These are phyloP conservation scores for Trisateles emortualis DNA, from an alignment of 2,888 invertebrate species.

Conservation along the genomic window DNA sequence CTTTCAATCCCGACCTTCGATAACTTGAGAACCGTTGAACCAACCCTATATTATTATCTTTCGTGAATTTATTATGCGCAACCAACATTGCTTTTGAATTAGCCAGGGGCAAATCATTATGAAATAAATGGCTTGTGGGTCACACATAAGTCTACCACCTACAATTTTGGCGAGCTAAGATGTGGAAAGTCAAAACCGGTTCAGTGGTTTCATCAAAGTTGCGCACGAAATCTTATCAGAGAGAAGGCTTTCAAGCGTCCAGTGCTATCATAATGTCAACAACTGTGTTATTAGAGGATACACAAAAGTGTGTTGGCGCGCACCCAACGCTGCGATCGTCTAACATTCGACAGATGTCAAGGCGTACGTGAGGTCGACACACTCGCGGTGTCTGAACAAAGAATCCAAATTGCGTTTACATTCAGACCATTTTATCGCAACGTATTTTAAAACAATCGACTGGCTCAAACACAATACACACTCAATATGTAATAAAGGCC, in stretches of 20 bases:
- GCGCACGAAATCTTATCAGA: not conserved
- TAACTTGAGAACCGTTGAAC: conserved; percentile 55
- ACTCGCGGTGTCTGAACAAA: conserved; percentile 56
- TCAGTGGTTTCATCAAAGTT: no score
- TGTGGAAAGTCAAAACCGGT: no score
- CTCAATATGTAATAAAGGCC: conserved; percentile 7
- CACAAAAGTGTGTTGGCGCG: conserved; percentile 27
- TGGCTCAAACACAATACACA: conserved; percentile 7
- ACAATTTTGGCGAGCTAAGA: no score
- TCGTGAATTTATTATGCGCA: conserved; percentile 35
- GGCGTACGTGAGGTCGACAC: conserved; percentile 57
- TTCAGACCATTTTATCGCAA: conserved; percentile 32
- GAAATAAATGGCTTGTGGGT: not conserved
- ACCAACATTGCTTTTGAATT: conserved; percentile 15
- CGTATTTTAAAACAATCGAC: conserved; percentile 36
- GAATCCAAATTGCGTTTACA: conserved; percentile 41
- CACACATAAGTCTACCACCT: no score
- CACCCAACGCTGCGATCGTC: conserved; percentile 29
- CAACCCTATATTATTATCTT: conserved; percentile 26
- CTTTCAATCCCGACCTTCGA: conserved; percentile 62
- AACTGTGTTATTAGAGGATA: conserved; percentile 8
- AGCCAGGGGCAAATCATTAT: conserved; percentile 9
- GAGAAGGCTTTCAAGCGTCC: conserved; percentile 12
- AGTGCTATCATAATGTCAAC: conserved; percentile 9
- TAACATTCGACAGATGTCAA: conserved; percentile 60